Conservation (phyloP, 2,888 invertebrate genomes). For the Callyntrura sp. region DNA sequence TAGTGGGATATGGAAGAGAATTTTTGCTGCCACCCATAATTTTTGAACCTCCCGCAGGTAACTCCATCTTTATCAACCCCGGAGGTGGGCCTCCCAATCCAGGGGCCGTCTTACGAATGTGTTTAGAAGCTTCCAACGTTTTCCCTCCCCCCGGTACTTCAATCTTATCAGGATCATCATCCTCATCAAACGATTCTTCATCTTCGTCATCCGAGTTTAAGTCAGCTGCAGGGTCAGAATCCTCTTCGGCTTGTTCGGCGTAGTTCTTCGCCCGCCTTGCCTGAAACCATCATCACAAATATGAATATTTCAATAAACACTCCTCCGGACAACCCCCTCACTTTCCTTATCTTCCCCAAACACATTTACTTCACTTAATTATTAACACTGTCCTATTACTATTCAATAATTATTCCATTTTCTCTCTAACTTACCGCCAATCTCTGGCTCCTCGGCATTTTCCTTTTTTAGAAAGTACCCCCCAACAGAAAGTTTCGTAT, state of each 20-base stretch:
- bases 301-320: no score
- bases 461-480: background rate
- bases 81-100: background rate
- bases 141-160: slow-evolving; percentile 97
- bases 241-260: slow-evolving; percentile 72
- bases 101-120: slow-evolving; percentile 78
- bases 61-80: background rate
- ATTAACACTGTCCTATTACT: no score
- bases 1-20: slow-evolving; percentile 49
- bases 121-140: slow-evolving; percentile 91
- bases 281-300: slow-evolving; percentile 36
- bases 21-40: background rate
- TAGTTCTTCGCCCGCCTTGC: slow-evolving; percentile 73
- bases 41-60: slow-evolving; percentile 4
- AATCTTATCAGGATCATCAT: slow-evolving; percentile 96
- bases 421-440: slow-evolving; percentile 55
- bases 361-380: no score
- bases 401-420: background rate
- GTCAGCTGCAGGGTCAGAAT: slow-evolving; percentile 71
- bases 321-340: no score
- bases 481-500: background rate
- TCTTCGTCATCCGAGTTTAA: slow-evolving; percentile 83
- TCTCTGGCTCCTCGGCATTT: slow-evolving; percentile 68
- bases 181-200: slow-evolving; percentile 85
- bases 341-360: no score